A percentile compares a stretch with the other conserved stretches of the same genome.
Evolutionary conservation across 2,888 invertebrate genomes (phyloP).

Genomic region (Cremastinae sp.): DNA sequence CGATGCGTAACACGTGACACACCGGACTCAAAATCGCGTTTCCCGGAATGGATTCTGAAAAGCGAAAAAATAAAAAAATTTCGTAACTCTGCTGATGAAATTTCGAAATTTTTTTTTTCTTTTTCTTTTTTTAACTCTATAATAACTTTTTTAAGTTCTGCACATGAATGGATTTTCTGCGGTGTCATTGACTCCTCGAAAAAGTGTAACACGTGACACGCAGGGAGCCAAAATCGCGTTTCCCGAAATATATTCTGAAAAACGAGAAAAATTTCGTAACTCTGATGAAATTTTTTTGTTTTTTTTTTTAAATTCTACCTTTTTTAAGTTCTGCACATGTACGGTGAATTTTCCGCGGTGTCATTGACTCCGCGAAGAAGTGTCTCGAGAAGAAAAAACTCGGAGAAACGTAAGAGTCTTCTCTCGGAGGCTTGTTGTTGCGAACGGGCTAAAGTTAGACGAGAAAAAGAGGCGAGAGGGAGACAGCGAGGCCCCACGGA

Average conservation of each 20-base stretch:
- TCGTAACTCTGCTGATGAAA: no score
- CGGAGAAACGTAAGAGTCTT: slow-evolving; percentile 3
- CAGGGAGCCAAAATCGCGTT: no score
- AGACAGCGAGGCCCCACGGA: slow-evolving; percentile 61
- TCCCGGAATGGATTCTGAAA: no score
- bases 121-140: not conserved
- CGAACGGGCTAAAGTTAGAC: slow-evolving; percentile 63
- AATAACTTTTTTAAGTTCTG: not conserved
- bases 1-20: slow-evolving; percentile 49
- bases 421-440: slow-evolving; percentile 6
- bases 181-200: slow-evolving; percentile 15
- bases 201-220: no score
- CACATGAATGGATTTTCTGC: not conserved
- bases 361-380: slow-evolving; percentile 8
- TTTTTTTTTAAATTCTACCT: not conserved
- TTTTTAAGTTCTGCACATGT: not conserved
- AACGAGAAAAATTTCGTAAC: no score
- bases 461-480: no score
- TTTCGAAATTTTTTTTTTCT: not conserved
- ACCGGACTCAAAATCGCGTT: slow-evolving; percentile 11
- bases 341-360: not conserved
- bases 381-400: slow-evolving; percentile 24
- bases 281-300: not conserved
- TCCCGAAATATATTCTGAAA: no score
- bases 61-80: no score